A percentile compares a stretch with the other conserved stretches of the same genome.
These are phyloP conservation scores for Parasteatoda lunata DNA, from an alignment of 2,888 invertebrate species.

Conservation along the genomic window DNA sequence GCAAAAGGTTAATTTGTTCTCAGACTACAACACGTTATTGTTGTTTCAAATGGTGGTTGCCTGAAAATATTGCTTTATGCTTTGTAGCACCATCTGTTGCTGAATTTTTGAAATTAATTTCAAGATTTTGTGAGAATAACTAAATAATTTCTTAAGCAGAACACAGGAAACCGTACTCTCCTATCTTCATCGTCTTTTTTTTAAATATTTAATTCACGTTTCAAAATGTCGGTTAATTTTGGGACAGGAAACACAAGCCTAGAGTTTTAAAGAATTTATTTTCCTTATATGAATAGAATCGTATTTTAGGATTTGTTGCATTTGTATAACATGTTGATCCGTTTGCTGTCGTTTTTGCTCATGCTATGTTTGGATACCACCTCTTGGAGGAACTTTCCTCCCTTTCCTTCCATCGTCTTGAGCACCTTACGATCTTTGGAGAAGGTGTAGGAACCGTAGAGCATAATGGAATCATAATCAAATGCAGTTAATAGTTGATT, in stretches of 20 bases:
- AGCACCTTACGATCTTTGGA: slow-evolving; percentile 6
- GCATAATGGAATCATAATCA: slow-evolving; percentile 35
- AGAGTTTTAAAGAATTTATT: not conserved
- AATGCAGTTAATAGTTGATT: slow-evolving; percentile 24
- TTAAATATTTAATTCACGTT: not conserved
- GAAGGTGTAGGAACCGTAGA: slow-evolving; percentile 32
- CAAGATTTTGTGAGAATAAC: not conserved
- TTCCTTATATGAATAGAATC: not conserved
- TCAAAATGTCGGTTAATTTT: not conserved
- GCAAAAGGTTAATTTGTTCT: too few relatives aligned
- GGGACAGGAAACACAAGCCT: too few relatives aligned
- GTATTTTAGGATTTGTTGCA: slow-evolving; percentile 3
- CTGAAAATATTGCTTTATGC: not conserved
- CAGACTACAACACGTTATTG: not conserved
- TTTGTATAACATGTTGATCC: slow-evolving; percentile 28
- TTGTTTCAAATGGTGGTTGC: not conserved
- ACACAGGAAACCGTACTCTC: too few relatives aligned
- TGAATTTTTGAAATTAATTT: not conserved
- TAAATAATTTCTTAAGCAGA: too few relatives aligned
- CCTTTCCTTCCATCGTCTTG: slow-evolving; percentile 26
- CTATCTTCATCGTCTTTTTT: not conserved
- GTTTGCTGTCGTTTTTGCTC: slow-evolving; percentile 8
- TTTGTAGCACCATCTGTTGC: not conserved
- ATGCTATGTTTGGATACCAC: not conserved
- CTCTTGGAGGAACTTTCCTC: not conserved